A percentile compares a stretch with the other conserved stretches of the same genome.
Evolutionary conservation across 2,113 vertebrate genomes (phyloP).

Genomic region (Podarcis cretensis): DNA sequence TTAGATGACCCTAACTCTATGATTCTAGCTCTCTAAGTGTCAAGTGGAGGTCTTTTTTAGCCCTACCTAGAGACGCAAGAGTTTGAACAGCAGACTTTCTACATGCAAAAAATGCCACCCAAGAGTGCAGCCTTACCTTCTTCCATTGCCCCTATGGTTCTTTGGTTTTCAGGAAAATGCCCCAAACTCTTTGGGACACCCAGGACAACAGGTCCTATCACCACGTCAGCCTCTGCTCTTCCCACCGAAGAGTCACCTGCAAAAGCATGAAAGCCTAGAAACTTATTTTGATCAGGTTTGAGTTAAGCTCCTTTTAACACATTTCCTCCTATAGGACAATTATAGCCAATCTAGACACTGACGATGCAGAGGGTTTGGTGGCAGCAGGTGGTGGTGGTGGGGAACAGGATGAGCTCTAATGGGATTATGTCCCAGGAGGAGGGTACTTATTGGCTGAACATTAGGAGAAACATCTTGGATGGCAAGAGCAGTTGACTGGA

Average conservation of each 20-base stretch:
- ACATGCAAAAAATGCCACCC: background rate
- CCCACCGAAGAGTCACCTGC: slow-evolving; percentile 28
- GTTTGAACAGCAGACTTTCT: background rate
- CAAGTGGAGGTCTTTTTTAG: background rate
- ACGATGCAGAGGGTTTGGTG: background rate
- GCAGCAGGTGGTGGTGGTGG: too few relatives aligned
- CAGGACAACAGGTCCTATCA: slow-evolving; percentile 51
- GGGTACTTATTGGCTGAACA: background rate
- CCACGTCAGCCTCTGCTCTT: slow-evolving; percentile 35
- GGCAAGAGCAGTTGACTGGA: too few relatives aligned
- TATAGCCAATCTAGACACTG: background rate
- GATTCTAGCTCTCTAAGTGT: background rate
- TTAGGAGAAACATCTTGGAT: background rate
- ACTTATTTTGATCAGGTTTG: background rate
- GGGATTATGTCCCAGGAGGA: background rate
- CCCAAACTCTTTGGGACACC: rapidly evolving
- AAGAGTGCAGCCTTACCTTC: rapidly evolving
- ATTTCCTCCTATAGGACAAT: background rate
- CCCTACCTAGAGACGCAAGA: background rate
- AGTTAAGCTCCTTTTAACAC: too few relatives aligned
- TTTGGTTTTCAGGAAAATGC: background rate
- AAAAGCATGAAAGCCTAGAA: background rate
- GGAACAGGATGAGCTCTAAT: too few relatives aligned
- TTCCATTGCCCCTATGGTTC: background rate
- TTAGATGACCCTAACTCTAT: too few relatives aligned